Percentiles rank a stretch among this genome's conserved stretches.
These are phyloP conservation scores for Cynodonichthys magdalenae DNA, from an alignment of 2,797 vertebrate genomes.

Conservation along the genomic window DNA sequence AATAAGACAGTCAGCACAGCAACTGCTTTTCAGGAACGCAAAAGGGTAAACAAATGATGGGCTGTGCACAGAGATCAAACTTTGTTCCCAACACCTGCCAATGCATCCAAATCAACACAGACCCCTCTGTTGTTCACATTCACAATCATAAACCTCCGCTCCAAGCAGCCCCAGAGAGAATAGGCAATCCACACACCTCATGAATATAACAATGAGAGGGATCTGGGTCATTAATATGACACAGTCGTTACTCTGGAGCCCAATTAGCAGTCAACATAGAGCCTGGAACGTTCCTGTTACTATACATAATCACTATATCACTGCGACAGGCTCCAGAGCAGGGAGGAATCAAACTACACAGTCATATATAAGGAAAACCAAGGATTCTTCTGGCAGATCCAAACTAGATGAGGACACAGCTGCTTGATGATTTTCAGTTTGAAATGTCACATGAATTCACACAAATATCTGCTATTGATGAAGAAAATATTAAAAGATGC, in stretches of 20 bases:
- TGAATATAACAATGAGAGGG: conserved; percentile 79
- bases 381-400: conserved; percentile 31
- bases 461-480: neutral
- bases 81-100: conserved; percentile 44
- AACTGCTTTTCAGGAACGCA: conserved; percentile 58
- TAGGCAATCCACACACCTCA: conserved; percentile 66
- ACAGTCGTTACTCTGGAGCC: conserved; percentile 77
- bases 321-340: conserved; percentile 47
- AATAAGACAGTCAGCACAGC: neutral
- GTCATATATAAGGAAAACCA: conserved; percentile 41
- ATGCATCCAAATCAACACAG: conserved; percentile 12
- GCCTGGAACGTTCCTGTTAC: conserved; percentile 65
- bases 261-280: conserved; percentile 81
- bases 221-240: conserved; percentile 85
- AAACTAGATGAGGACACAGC: conserved; percentile 17
- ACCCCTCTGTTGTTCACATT: conserved; percentile 9
- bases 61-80: conserved; percentile 42
- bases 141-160: conserved; percentile 47
- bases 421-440: conserved; percentile 27
- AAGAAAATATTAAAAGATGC: neutral
- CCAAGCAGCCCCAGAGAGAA: conserved; percentile 43
- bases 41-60: conserved; percentile 43
- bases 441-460: conserved; percentile 14
- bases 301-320: conserved; percentile 74
- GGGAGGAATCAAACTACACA: conserved; percentile 58